Evolutionary conservation across 2,888 invertebrate species (phyloP), one percentile per base, ranked within the genome.

Genomic region (Hypolimnas misippus): DNA sequence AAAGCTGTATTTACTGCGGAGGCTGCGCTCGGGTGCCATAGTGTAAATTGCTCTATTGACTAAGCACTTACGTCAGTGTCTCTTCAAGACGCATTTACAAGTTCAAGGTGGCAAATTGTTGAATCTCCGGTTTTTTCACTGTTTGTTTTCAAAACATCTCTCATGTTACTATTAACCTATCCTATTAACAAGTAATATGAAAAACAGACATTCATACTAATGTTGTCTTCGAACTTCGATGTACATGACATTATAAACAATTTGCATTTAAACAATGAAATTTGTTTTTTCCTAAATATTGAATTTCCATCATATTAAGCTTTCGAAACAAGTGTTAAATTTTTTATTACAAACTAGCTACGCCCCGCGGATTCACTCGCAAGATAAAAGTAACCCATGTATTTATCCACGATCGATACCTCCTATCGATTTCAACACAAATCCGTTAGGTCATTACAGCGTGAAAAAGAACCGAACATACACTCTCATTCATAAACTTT

Each of bases 11-110:
- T 66, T 60, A 46, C 61, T 69, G 72, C 67, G 81, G 76, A 78
- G 83, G 84, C 76, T 68, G 70, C 67, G 72, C 75, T 78, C 75
- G 78, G 71, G 75, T 72, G 70, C 66, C 66, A 73, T 65, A 71
- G 83, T 87, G 86, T 82, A 77, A 86, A 88, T 86, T 81, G 78
- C 72, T 81, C 73, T 89, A 82, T 86, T 87, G 82, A 83, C 84
- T 79, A 76, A 79, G 58, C 66, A 83, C 84, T 89, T 89, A 83
- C 88, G 89, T 91, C 87, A 89, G 73, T 76, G 77, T 80, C 74
- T 65, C 70, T 76, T 73, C 70, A 73, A 81, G 80, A 75, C 76
- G 75, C 72, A 76, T 73, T 78, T 78, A 67, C 79, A 89, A 89
- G 90, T 90, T 91, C 89, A 91, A 91, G 90, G 89, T 63, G 44